These are phyloP conservation scores for Drosophila trapezifrons DNA, from an alignment of 1,140 invertebrate genomes.

Conservation along the genomic window DNA sequence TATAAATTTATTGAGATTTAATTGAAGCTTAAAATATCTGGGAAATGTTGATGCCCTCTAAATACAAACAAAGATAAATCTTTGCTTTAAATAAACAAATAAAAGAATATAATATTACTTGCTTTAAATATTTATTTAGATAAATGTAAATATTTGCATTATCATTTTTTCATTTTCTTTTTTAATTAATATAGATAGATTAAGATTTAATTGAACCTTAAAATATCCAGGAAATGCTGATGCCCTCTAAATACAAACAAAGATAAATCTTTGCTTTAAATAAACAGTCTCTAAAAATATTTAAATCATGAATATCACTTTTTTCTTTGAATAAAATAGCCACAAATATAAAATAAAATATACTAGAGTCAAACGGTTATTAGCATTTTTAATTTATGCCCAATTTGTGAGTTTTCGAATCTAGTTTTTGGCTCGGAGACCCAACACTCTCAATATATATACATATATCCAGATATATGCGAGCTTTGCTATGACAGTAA, in stretches of 20 bases:
- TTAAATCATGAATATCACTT: background rate
- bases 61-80: background rate
- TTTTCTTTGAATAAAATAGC: background rate
- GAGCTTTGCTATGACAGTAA: conserved; percentile 27
- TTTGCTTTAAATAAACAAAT: too few relatives aligned
- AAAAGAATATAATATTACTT: background rate
- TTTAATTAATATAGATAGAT: too few relatives aligned
- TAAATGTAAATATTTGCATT: background rate
- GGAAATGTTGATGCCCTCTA: background rate
- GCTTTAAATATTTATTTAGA: background rate
- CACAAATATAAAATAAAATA: conserved; percentile 6
- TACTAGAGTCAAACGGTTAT: background rate
- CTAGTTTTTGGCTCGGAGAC: conserved; percentile 19
- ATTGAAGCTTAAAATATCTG: too few relatives aligned
- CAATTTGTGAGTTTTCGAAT: conserved; percentile 15
- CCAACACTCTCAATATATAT: background rate
- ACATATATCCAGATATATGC: conserved; percentile 1
- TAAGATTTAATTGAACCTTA: too few relatives aligned
- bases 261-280: background rate
- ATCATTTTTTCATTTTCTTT: too few relatives aligned
- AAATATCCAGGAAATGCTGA: background rate
- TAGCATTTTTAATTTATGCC: conserved; percentile 38
- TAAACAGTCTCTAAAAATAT: too few relatives aligned
- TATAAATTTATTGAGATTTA: too few relatives aligned
- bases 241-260: background rate